Evolutionary conservation across 2,113 vertebrate species (phyloP).

Genomic region (Sebastes schlegelii): DNA sequence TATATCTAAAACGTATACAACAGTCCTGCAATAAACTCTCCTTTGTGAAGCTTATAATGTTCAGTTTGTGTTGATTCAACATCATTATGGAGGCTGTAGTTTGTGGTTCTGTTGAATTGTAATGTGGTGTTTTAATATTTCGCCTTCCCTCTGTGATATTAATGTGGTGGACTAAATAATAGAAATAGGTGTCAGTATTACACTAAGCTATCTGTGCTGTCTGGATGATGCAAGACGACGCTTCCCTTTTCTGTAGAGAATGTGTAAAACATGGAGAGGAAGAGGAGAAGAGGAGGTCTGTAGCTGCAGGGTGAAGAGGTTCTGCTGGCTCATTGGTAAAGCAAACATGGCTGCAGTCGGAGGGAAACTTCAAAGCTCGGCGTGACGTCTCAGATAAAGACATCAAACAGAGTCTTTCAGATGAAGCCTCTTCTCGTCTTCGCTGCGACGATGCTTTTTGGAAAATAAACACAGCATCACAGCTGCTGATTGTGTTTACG

Average conservation of each 20-base stretch:
- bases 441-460: neutral
- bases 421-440: constrained; percentile 32
- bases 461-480: constrained; percentile 55
- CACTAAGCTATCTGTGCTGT: neutral
- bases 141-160: neutral
- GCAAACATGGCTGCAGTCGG: constrained; percentile 54
- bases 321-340: constrained; percentile 45
- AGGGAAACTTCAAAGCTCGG: constrained; percentile 68
- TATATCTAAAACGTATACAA: too few species aligned
- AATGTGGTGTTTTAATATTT: too few species aligned
- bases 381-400: constrained; percentile 62
- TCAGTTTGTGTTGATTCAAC: neutral
- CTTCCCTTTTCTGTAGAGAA: neutral
- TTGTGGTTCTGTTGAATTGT: neutral
- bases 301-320: constrained; percentile 2
- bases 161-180: neutral
- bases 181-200: neutral
- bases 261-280: neutral
- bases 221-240: neutral
- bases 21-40: too few species aligned
- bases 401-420: constrained; percentile 65
- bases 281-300: neutral
- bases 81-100: neutral
- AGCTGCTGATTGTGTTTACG: constrained; percentile 28
- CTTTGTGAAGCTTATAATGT: neutral